Percentiles rank a stretch among this genome's conserved stretches.
Evolutionary conservation across 2,888 invertebrate genomes (phyloP).

Genomic region (Pheosia gnoma): DNA sequence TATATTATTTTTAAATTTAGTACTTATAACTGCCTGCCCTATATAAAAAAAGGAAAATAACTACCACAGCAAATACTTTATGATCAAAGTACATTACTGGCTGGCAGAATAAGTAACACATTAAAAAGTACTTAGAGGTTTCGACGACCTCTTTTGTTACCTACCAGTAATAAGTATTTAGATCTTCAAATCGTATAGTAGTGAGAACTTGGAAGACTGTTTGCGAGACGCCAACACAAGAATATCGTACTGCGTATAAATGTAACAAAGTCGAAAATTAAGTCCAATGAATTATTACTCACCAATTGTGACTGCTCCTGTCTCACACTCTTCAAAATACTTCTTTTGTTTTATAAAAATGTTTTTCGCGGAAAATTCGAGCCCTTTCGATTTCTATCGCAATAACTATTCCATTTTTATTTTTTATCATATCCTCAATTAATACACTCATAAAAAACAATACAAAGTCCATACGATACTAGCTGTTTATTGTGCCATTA

Average conservation of each 20-base stretch:
- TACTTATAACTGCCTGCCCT: background rate
- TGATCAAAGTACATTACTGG: background rate
- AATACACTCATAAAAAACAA: conserved; percentile 21
- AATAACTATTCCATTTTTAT: conserved; percentile 19
- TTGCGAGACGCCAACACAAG: background rate
- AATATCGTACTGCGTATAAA: conserved; percentile 27
- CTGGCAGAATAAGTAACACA: background rate
- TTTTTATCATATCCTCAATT: conserved; percentile 18
- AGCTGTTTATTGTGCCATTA: conserved; percentile 9
- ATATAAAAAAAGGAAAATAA: background rate
- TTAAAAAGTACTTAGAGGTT: conserved; percentile 2
- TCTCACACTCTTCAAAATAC: conserved; percentile 17
- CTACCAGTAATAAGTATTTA: background rate
- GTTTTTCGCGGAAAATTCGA: conserved; percentile 41
- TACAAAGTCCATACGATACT: conserved; percentile 19
- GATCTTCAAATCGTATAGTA: background rate
- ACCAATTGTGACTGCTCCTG: conserved; percentile 25
- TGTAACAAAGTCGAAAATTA: conserved; percentile 26
- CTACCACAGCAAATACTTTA: background rate
- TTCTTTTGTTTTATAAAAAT: conserved; percentile 29
- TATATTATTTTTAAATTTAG: no score
- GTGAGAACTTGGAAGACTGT: background rate
- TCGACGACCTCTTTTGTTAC: background rate
- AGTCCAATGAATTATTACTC: conserved; percentile 20
- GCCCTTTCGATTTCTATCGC: conserved; percentile 16